Conservation (phyloP, 1,140 invertebrate species). For the Rhyacophila brunnea region DNA sequence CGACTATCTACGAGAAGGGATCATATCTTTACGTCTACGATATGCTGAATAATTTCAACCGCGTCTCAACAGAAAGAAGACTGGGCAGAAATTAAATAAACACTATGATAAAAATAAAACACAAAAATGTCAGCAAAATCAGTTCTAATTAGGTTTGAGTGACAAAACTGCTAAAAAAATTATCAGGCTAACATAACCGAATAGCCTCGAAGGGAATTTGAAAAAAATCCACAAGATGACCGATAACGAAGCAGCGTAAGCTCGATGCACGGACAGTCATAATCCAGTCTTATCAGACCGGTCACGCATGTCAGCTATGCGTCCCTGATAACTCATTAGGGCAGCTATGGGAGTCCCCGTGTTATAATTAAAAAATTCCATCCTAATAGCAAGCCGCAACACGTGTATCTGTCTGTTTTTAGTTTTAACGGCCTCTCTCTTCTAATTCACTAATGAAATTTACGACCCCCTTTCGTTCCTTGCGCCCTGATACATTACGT, state of each 20-base stretch:
- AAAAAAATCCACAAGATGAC: too few relatives aligned
- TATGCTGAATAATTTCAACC: too few relatives aligned
- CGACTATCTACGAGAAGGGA: too few relatives aligned
- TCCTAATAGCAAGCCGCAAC: slow-evolving; percentile 32
- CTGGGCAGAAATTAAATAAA: too few relatives aligned
- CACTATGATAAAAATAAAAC: too few relatives aligned
- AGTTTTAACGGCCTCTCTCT: slow-evolving; percentile 34
- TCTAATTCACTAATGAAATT: slow-evolving; percentile 37
- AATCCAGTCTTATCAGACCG: slow-evolving; percentile 30
- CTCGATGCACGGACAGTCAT: slow-evolving; percentile 1
- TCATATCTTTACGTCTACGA: too few relatives aligned
- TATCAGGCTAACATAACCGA: too few relatives aligned
- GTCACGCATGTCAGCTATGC: slow-evolving; percentile 33
- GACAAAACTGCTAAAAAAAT: too few relatives aligned
- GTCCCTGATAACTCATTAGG: slow-evolving; percentile 29
- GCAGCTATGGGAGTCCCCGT: slow-evolving; percentile 24
- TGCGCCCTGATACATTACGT: slow-evolving; percentile 17
- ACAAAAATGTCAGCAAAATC: too few relatives aligned
- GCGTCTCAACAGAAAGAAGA: too few relatives aligned
- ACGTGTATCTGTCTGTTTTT: slow-evolving; percentile 37
- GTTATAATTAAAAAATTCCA: slow-evolving; percentile 37
- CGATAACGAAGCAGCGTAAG: not conserved
- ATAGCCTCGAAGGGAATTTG: too few relatives aligned
- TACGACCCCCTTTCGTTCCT: slow-evolving; percentile 27
- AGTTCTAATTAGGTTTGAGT: too few relatives aligned